Evolutionary conservation across 1,140 invertebrate genomes (phyloP), one percentile per base, ranked within the genome.

Genomic region (Drosophila malerkotliana): DNA sequence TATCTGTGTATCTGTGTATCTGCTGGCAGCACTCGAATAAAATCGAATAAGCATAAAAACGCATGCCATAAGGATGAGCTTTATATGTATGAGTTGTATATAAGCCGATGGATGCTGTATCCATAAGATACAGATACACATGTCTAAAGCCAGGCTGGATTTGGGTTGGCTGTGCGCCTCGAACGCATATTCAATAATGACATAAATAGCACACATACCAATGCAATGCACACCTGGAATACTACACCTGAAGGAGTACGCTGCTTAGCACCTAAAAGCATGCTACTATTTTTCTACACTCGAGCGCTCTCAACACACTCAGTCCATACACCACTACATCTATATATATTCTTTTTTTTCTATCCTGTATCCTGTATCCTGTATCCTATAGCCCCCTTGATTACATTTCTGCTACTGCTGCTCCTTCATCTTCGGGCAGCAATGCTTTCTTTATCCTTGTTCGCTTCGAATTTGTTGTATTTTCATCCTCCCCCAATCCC

Each of bases 231-330:
- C 26, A 47, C 41, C 41, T 34, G 49, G 18, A 18, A 18, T 18
- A 21, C 21, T 21, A 21, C 21, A 18, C 18, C 18, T 18, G 18
- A 1, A 18, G 18, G 21, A 80, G 82, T 81, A 58, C 62, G 79
- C 80, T 85, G 77, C 82, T 85, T 84, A 83, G 87, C 88, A 90
- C 87, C 87, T 90, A 90, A 81, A 90, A 90, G 88, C 79, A 83
- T 74, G 77, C 87, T 76, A 87, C 75, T 71, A 67, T 83, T 83
- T 88, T 61, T 77, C 53, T 45, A 45, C 34, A 63, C 21, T 69
- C 44, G 61, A 57, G 60, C 61, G 51, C 64, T 67, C 32, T 28
- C 63, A 47, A 44, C 51, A 3, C 34, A 15, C 15, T 6, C n/a
- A n/a, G n/a, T n/a, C n/a, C n/a, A 30, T 8, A 21, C 58, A 21